These are phyloP conservation scores for Homarus americanus DNA, from an alignment of 1,140 invertebrate genomes.

Conservation along the genomic window DNA sequence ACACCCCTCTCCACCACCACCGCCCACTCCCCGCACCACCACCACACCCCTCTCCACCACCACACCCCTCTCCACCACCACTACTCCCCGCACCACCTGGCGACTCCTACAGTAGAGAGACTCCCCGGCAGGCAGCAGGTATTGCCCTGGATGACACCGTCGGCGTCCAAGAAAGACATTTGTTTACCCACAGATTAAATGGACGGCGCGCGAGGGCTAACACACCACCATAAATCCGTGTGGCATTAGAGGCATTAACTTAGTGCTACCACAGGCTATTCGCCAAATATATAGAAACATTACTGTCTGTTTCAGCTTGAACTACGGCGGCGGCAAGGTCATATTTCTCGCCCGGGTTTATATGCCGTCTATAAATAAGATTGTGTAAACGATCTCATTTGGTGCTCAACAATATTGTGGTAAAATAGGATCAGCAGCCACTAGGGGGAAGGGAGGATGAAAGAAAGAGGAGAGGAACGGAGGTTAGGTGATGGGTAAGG, in stretches of 20 bases:
- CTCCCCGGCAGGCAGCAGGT: too few species aligned
- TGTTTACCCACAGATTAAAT: too few species aligned
- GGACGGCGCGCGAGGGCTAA: too few species aligned
- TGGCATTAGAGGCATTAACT: slow-evolving; percentile 45
- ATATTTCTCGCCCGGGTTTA: neutral
- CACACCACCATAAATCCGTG: slow-evolving; percentile 11
- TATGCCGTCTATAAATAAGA: neutral
- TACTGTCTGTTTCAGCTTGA: slow-evolving; percentile 34
- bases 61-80: too few species aligned
- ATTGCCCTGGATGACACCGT: too few species aligned
- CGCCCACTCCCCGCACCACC: too few species aligned
- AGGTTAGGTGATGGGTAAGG: neutral
- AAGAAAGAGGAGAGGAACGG: neutral
- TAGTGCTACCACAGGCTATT: slow-evolving; percentile 26
- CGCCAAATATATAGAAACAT: slow-evolving; percentile 38
- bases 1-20: too few species aligned
- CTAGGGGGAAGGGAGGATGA: neutral
- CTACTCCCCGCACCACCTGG: too few species aligned
- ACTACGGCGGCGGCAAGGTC: neutral
- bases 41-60: too few species aligned
- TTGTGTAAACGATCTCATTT: slow-evolving; percentile 37
- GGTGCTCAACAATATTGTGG: slow-evolving; percentile 22
- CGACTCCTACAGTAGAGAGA: too few species aligned
- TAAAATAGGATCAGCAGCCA: neutral
- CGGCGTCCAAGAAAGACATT: too few species aligned